Evolutionary conservation across 2,797 vertebrate genomes (phyloP).

Genomic region (Lemur catta): DNA sequence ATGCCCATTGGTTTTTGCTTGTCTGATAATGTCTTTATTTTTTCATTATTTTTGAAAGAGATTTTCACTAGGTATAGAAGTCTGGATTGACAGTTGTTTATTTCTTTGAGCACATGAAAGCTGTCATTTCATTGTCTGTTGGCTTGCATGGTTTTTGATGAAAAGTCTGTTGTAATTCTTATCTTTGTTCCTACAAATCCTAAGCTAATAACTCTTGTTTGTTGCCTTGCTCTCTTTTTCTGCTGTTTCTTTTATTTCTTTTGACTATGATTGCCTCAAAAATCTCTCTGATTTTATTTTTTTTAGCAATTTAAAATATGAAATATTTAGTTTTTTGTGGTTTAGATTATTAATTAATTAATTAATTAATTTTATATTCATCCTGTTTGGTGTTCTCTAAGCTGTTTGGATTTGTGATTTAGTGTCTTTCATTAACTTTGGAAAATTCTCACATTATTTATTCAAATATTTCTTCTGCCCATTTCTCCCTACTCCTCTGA

Average conservation of each 20-base stretch:
- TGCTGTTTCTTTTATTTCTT: neutral
- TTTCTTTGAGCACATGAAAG: neutral
- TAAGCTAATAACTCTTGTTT: neutral
- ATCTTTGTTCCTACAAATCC: neutral
- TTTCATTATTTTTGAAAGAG: neutral
- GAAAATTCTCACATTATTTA: neutral
- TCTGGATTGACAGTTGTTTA: neutral
- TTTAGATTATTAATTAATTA: neutral
- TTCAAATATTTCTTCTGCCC: neutral
- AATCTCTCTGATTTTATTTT: neutral
- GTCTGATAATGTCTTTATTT: neutral
- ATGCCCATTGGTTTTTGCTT: neutral
- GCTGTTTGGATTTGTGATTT: neutral
- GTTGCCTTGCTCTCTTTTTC: neutral
- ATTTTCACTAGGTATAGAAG: neutral
- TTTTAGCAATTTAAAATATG: neutral
- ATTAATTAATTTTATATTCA: neutral
- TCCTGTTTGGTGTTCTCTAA: neutral
- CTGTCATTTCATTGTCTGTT: neutral
- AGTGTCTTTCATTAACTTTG: neutral
- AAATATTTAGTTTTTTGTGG: neutral
- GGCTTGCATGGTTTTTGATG: neutral
- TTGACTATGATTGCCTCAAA: neutral
- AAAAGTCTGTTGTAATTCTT: neutral
- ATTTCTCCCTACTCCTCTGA: neutral